Evolutionary conservation across 2,113 vertebrate genomes (phyloP).

Genomic region (Aspiorhynchus laticeps): DNA sequence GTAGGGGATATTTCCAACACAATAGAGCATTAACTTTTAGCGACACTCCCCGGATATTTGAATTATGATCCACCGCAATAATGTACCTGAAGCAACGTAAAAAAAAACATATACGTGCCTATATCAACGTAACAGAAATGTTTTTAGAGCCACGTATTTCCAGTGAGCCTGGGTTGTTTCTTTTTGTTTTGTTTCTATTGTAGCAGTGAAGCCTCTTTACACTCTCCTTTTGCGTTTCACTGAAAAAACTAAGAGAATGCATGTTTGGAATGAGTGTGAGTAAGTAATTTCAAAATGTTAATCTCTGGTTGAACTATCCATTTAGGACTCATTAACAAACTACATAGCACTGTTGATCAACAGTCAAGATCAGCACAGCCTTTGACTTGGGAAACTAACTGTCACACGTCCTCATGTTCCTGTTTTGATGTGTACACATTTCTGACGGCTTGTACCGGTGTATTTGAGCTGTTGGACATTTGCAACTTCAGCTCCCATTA

Average conservation of each 20-base stretch:
- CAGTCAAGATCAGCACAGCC: neutral
- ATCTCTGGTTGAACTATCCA: neutral
- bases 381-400: conserved; percentile 26
- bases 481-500: conserved; percentile 49
- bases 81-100: too few relatives aligned
- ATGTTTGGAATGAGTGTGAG: neutral
- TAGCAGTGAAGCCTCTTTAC: neutral
- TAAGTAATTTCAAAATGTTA: neutral
- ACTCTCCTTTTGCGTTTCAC: neutral
- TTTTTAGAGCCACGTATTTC: too few relatives aligned
- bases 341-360: neutral
- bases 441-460: conserved; percentile 28
- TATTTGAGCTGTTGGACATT: conserved; percentile 11
- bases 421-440: conserved; percentile 15
- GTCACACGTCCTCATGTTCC: conserved; percentile 30
- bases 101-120: too few relatives aligned
- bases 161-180: too few relatives aligned
- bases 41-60: too few relatives aligned
- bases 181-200: neutral
- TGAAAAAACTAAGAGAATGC: neutral
- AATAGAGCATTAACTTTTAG: too few relatives aligned
- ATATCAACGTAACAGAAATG: too few relatives aligned
- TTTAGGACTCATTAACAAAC: neutral
- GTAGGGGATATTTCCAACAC: too few relatives aligned
- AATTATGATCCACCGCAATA: too few relatives aligned